Evolutionary conservation across 1,140 invertebrate species (phyloP).

Genomic region (Drosophila grimshawi): DNA sequence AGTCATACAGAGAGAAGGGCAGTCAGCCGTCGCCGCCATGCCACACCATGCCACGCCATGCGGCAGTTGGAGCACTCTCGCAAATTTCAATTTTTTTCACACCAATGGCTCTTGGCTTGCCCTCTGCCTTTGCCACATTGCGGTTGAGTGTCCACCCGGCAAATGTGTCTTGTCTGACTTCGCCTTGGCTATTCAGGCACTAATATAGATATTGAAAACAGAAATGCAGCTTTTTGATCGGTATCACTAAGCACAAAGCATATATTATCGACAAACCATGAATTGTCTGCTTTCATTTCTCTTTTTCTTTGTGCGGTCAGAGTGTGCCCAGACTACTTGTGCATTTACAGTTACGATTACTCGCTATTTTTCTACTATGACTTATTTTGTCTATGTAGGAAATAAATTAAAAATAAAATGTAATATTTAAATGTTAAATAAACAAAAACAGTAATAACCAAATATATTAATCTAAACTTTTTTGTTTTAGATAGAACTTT

Average conservation of each 20-base stretch:
- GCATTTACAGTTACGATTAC: neutral
- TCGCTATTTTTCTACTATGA: neutral
- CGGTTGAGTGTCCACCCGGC: constrained; percentile 52
- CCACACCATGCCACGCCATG: constrained; percentile 56
- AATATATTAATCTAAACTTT: neutral
- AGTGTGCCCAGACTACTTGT: neutral
- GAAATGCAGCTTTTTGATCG: neutral
- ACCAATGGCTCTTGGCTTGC: constrained; percentile 78
- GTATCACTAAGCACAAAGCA: neutral
- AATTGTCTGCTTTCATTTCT: neutral
- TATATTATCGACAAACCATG: too few relatives aligned
- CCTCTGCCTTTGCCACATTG: constrained; percentile 74
- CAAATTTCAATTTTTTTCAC: constrained; percentile 84
- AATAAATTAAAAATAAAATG: too few relatives aligned
- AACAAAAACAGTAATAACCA: too few relatives aligned
- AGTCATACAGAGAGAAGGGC: constrained; percentile 34
- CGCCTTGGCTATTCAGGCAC: neutral
- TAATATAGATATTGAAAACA: neutral
- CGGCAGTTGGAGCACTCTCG: constrained; percentile 81
- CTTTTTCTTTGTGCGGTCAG: neutral
- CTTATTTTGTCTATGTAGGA: too few relatives aligned
- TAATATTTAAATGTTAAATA: too few relatives aligned
- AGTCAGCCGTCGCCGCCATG: constrained; percentile 37
- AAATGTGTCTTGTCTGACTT: constrained; percentile 24
- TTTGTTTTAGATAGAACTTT: neutral